Conservation (phyloP, 2,113 vertebrate genomes). For the Damaliscus lunatus region DNA sequence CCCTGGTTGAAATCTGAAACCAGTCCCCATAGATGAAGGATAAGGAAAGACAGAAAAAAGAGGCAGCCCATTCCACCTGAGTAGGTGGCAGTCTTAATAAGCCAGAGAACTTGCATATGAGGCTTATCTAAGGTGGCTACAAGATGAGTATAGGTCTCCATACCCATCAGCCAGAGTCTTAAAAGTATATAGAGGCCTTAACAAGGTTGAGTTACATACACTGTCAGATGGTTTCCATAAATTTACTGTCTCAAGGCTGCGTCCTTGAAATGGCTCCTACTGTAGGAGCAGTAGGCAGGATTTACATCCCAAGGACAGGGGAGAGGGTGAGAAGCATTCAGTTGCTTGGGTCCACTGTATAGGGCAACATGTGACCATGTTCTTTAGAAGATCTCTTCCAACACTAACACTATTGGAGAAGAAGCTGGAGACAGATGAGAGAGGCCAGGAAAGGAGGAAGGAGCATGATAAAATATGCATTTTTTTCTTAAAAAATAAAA, state of each 20-base stretch:
- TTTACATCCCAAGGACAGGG: neutral
- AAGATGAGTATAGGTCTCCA: neutral
- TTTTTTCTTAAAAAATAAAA: slow-evolving; percentile 7
- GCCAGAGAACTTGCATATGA: neutral
- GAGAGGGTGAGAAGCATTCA: neutral
- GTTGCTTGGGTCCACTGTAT: neutral
- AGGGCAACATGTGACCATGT: neutral
- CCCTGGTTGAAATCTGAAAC: neutral
- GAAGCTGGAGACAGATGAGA: neutral
- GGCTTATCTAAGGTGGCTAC: neutral
- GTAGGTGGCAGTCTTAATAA: neutral
- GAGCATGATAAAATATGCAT: neutral
- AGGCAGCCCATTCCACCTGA: neutral
- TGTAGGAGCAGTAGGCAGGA: neutral
- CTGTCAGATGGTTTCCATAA: neutral
- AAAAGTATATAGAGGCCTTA: neutral
- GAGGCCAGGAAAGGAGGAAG: neutral
- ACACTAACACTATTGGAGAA: neutral
- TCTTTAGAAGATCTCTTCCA: neutral
- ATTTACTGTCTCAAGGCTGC: neutral
- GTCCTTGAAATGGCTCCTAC: neutral
- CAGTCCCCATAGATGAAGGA: neutral
- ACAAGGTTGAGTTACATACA: neutral
- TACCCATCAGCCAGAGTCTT: neutral
- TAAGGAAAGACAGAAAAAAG: neutral